These are phyloP conservation scores for Laspeyria flexula DNA, from an alignment of 2,888 invertebrate species.

Conservation along the genomic window DNA sequence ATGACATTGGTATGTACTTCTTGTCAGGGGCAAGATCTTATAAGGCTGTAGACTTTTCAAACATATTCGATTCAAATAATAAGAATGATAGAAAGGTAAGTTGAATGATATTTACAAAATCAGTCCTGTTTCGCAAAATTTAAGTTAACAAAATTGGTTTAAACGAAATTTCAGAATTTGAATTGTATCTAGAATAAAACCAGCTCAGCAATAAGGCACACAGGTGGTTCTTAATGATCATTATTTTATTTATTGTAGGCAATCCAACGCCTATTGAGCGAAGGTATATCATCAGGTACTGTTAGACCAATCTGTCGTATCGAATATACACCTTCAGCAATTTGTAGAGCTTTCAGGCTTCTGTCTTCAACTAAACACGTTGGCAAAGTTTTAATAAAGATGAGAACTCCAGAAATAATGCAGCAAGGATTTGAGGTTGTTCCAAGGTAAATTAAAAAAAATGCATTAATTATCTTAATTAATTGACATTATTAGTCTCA, in stretches of 20 bases:
- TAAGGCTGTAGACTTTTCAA: constrained; percentile 37
- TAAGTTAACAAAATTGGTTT: no score
- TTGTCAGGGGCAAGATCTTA: constrained; percentile 40
- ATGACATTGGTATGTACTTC: constrained; percentile 48
- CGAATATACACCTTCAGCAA: constrained; percentile 87
- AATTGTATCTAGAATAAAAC: no score
- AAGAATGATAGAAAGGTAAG: constrained; percentile 49
- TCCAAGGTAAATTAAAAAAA: constrained; percentile 44
- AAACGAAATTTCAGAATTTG: no score
- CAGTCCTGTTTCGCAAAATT: no score
- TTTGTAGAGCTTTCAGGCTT: constrained; percentile 88
- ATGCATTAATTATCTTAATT: no score
- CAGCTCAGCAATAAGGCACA: no score
- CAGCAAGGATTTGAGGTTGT: constrained; percentile 42
- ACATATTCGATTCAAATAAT: constrained; percentile 50
- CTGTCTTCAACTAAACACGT: constrained; percentile 88
- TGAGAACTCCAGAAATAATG: constrained; percentile 46
- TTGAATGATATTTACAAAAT: neutral
- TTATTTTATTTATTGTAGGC: constrained; percentile 48
- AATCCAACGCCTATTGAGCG: constrained; percentile 82
- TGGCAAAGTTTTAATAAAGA: constrained; percentile 54
- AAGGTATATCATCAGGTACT: constrained; percentile 88
- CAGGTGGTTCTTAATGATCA: no score
- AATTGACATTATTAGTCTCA: no score
- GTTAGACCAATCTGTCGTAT: constrained; percentile 89